Evolutionary conservation across 1,140 invertebrate genomes (phyloP).

Genomic region (Ectropis grisescens): DNA sequence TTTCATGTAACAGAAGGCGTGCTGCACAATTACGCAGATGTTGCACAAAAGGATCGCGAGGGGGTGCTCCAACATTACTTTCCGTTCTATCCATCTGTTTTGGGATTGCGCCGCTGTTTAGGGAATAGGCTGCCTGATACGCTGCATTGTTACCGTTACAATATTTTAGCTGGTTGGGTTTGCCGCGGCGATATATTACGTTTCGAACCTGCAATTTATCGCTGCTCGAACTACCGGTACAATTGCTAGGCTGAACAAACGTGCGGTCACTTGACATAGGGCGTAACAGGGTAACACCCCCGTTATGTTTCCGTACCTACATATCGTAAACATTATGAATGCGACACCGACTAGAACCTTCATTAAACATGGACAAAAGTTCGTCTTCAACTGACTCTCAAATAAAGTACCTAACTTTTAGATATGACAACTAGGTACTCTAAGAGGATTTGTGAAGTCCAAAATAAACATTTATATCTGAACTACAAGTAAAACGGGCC

Average conservation of each 20-base stretch:
- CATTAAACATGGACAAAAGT: conserved; percentile 3
- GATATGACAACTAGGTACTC: too few species aligned
- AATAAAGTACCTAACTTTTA: too few species aligned
- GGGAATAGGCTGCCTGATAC: conserved; percentile 4
- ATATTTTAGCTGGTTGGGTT: conserved; percentile 25
- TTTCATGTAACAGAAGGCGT: conserved; percentile 33
- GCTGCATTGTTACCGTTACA: too few species aligned
- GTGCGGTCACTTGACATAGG: conserved; percentile 24
- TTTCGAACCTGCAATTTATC: conserved; percentile 37
- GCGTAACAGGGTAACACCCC: conserved; percentile 13
- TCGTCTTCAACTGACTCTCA: too few species aligned
- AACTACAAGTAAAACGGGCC: too few species aligned
- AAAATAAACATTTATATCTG: too few species aligned
- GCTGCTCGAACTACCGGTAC: conserved; percentile 20
- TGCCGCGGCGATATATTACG: conserved; percentile 27
- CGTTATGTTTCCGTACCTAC: too few species aligned
- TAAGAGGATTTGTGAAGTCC: too few species aligned
- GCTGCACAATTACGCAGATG: conserved; percentile 30
- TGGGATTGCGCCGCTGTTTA: conserved; percentile 6
- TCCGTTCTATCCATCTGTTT: conserved; percentile 3
- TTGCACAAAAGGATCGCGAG: conserved; percentile 19
- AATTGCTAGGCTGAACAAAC: conserved; percentile 39
- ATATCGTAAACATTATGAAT: too few species aligned
- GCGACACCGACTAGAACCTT: too few species aligned
- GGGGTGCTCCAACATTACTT: neutral